Base-by-base conservation (phyloP, 2,113 vertebrate species). In the Todiramphus chloris region DNA sequence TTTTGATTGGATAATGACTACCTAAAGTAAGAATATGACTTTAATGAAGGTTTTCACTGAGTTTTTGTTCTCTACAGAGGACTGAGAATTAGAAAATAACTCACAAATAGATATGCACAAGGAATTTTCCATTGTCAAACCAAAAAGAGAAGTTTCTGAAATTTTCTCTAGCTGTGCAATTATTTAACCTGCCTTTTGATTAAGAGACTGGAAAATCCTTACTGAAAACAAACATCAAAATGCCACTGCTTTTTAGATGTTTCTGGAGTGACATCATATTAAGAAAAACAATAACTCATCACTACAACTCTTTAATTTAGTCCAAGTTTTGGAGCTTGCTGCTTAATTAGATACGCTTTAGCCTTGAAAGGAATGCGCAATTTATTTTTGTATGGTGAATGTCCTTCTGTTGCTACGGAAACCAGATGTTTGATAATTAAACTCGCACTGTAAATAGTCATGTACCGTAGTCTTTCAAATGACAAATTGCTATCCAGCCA, bases 401-500 rank as follows among this genome's bases (percentile, higher is more conserved):
- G 73, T 80, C 66, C 30, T 94, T 76, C 58, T 72, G 82, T 96
- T 95, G n/a, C 87, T 83, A 77, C 80, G 90, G 92, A 77, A 96
- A 96, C 89, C 91, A 97, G 93, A 95, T 96, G 83, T 95, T 87
- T 87, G 83, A 78, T 92, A 97, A 94, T 90, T 89, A 94, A 93
- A 87, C 68, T 90, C 72, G 43, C 0, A 0, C 74, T 89, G 83
- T 89, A 90, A 95, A 92, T 70, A 87, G 93, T 83, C 2, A 0
- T 35, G n/a, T 25, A 51, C 24, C 25, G 50, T 51, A 51, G 50
- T 25, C 50, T 25, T 51, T 51, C 50, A 51, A 51, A 51, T 51
- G 50, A 51, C 50, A 51, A 51, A 51, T 51, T 51, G 50, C 50
- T 90, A 67, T 78, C 30, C 35, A 91, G 41, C 27, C 44, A 50